Percentiles rank a stretch among this genome's conserved stretches.
Conservation (phyloP, 2,113 vertebrate species). For the Lipophrys pholis region DNA sequence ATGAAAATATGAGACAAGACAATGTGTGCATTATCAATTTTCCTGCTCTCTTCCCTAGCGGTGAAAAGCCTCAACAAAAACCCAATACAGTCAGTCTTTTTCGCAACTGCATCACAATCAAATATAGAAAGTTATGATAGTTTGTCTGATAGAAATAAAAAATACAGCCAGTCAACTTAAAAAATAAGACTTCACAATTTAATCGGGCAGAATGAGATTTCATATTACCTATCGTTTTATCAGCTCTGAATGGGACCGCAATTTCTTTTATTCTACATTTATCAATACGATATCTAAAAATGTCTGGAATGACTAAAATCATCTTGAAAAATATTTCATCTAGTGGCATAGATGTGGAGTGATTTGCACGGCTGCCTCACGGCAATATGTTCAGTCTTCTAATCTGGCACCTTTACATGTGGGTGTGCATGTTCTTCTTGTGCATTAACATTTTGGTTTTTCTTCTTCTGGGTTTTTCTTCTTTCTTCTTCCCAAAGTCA, state of each 20-base stretch:
- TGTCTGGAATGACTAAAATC: not conserved
- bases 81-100: conserved; percentile 7
- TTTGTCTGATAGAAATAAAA: not conserved
- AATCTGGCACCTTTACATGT: no score
- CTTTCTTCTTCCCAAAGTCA: no score
- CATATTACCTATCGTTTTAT: not conserved
- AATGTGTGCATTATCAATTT: not conserved
- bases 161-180: not conserved
- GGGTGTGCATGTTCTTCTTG: no score
- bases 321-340: not conserved
- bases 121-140: not conserved
- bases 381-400: no score
- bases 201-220: not conserved
- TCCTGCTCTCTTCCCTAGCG: not conserved
- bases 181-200: not conserved
- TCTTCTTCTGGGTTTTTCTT: no score
- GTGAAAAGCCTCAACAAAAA: conserved; percentile 40
- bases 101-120: conserved; percentile 22
- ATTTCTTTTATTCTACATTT: not conserved
- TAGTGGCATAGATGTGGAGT: no score
- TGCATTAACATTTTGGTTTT: no score
- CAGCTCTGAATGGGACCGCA: not conserved
- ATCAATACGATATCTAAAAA: not conserved
- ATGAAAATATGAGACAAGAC: not conserved
- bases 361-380: no score